Conservation (phyloP, 2,797 vertebrate species). For the Babyrousa celebensis region DNA sequence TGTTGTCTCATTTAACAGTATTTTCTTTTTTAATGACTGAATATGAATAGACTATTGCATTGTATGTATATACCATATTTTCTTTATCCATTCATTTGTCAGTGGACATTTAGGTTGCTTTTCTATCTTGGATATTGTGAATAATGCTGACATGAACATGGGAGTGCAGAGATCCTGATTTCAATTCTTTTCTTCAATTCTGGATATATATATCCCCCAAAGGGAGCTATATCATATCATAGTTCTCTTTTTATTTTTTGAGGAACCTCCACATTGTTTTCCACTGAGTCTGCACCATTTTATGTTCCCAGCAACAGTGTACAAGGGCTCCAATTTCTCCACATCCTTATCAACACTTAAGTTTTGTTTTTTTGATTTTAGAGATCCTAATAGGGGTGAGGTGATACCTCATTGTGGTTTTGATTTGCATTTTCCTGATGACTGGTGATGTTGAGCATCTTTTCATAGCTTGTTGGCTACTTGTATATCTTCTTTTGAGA, state of each 20-base stretch:
- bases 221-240: neutral
- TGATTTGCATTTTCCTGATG: neutral
- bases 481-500: neutral
- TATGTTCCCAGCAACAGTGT: neutral
- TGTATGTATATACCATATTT: neutral
- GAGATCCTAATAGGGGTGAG: neutral
- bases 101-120: neutral
- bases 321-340: neutral
- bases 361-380: slow-evolving; percentile 2
- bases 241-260: neutral
- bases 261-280: neutral
- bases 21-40: neutral
- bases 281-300: neutral
- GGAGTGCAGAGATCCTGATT: neutral
- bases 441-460: neutral
- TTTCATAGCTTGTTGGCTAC: neutral
- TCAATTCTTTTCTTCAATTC: neutral
- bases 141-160: neutral
- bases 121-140: neutral
- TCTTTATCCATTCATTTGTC: neutral
- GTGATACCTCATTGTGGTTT: neutral
- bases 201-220: neutral
- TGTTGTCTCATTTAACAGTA: neutral
- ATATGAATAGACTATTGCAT: neutral
- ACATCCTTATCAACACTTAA: neutral